A percentile compares a stretch with the other conserved stretches of the same genome.
phyloP scores from a whole-genome alignment of 2,797 vertebrate genomes.

The Gouania willdenowi region DNA sequence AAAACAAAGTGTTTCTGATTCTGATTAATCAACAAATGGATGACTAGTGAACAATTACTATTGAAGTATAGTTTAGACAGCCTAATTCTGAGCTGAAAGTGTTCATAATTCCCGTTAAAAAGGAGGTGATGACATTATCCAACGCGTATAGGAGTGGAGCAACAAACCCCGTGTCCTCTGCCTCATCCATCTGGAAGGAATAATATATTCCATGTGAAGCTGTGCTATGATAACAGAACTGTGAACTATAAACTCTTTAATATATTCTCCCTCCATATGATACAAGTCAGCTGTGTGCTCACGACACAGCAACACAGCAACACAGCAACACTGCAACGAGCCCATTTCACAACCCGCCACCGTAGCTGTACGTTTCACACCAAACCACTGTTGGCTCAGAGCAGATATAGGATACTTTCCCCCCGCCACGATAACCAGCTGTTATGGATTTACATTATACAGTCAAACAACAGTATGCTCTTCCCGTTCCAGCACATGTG shows the following conservation, averaged over 20 bases:
- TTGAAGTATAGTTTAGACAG: too few relatives aligned
- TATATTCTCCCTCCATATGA: constrained; percentile 13
- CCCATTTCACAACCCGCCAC: constrained; percentile 12
- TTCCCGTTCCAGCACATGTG: constrained; percentile 47
- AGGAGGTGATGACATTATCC: background rate
- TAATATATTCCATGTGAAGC: constrained; percentile 17
- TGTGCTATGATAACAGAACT: constrained; percentile 15
- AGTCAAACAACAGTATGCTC: constrained; percentile 35
- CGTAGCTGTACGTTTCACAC: constrained; percentile 8
- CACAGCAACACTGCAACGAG: too few relatives aligned
- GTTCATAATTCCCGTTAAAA: constrained; percentile 2
- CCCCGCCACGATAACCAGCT: constrained; percentile 28
- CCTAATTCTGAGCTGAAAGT: too few relatives aligned
- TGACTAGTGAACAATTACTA: too few relatives aligned
- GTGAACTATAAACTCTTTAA: constrained; percentile 24
- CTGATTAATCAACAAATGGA: too few relatives aligned
- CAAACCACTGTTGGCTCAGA: constrained; percentile 23
- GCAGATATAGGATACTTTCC: constrained; percentile 13
- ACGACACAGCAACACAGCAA: background rate
- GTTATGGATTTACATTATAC: constrained; percentile 37
- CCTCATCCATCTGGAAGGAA: constrained; percentile 8
- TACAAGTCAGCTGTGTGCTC: constrained; percentile 23
- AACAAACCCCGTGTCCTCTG: background rate
- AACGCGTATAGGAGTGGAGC: background rate
- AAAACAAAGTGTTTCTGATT: too few relatives aligned